A percentile compares a stretch with the other conserved stretches of the same genome.
phyloP scores from a whole-genome alignment of 2,113 vertebrate species.

The Macroglossus sobrinus region DNA sequence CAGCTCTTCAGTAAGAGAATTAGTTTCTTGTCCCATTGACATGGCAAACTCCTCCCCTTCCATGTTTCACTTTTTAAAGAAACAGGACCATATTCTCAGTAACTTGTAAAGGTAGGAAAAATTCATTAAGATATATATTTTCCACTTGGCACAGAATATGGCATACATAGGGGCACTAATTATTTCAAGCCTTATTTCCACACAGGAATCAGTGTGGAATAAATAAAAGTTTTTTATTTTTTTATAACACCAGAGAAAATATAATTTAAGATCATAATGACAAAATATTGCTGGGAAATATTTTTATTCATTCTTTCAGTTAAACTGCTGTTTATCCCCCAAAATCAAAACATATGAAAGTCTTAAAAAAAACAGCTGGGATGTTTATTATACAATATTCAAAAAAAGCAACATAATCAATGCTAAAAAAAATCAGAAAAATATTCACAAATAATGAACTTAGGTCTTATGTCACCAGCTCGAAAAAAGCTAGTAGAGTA shows the following conservation, averaged over 20 bases:
- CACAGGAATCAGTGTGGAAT: not conserved
- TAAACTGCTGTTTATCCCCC: not conserved
- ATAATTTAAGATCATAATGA: conserved; percentile 3
- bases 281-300: not conserved
- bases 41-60: not conserved
- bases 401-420: not conserved
- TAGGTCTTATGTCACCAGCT: not conserved
- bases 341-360: not conserved
- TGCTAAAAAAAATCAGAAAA: not conserved
- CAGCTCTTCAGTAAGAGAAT: conserved; percentile 32
- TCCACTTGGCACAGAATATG: not conserved
- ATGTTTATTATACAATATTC: conserved; percentile 2
- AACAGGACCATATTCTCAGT: not conserved
- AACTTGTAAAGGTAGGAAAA: conserved; percentile 10
- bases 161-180: not conserved
- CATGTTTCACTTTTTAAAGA: conserved; percentile 47
- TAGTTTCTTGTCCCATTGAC: conserved; percentile 11
- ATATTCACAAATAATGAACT: not conserved
- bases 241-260: not conserved
- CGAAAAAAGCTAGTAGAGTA: not conserved
- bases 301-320: not conserved
- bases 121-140: not conserved
- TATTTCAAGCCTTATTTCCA: conserved; percentile 21
- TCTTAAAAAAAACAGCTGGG: not conserved
- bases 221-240: not conserved